A percentile compares a stretch with the other conserved stretches of the same genome.
phyloP scores from a whole-genome alignment of 2,888 invertebrate species.

The Drosophila rubida region DNA sequence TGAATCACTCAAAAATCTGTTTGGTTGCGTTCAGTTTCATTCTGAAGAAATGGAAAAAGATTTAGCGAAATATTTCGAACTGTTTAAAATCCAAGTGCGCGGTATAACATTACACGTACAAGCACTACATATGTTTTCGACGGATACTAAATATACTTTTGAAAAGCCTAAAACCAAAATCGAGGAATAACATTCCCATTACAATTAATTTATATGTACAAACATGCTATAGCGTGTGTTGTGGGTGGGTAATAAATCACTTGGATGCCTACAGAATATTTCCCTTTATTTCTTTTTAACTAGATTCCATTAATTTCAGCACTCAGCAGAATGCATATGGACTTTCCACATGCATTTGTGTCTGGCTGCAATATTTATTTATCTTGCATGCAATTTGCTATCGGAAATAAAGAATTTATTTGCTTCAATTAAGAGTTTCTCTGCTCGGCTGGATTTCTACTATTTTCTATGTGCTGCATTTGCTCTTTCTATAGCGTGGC shows the following conservation, averaged over 20 bases:
- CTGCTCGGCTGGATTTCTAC: constrained; percentile 1
- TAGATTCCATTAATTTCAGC: constrained; percentile 3
- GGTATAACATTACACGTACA: not conserved
- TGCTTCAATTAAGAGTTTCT: constrained; percentile 29
- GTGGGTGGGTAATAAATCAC: constrained; percentile 6
- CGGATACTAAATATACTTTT: no score
- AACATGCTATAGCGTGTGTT: not conserved
- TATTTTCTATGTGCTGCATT: constrained; percentile 1
- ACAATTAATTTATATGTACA: not conserved
- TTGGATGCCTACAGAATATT: constrained; percentile 2
- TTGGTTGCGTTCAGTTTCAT: not conserved
- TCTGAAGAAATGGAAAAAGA: constrained; percentile 4
- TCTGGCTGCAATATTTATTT: constrained; percentile 1
- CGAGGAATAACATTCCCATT: not conserved
- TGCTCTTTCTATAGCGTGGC: constrained; percentile 1
- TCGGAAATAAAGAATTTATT: constrained; percentile 7
- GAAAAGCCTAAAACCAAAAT: not conserved
- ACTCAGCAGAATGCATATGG: not conserved
- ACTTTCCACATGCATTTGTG: not conserved
- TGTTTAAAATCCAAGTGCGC: not conserved
- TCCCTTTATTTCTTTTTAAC: constrained; percentile 2
- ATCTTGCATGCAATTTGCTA: not conserved
- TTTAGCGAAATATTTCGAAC: constrained; percentile 10
- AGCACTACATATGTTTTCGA: not conserved
- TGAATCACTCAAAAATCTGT: constrained; percentile 16